Conservation (phyloP, 2,888 invertebrate genomes). For the Cantharis rustica region DNA sequence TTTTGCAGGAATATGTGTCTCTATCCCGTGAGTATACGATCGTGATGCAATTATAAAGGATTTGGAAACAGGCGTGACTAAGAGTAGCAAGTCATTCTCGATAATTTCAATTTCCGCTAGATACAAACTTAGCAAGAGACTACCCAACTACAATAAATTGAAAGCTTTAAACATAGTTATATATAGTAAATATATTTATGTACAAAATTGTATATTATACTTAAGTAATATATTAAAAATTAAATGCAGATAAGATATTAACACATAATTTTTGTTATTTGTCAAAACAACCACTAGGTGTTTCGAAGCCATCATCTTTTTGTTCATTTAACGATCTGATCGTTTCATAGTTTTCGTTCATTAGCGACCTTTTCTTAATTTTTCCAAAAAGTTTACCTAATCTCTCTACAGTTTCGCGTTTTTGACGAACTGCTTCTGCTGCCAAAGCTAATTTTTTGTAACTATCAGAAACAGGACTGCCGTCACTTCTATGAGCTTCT, state of each 20-base stretch:
- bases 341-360: conserved; percentile 3
- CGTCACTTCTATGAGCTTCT: neutral
- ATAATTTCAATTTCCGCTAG: conserved; percentile 19
- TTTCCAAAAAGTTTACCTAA: conserved; percentile 44
- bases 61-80: conserved; percentile 34
- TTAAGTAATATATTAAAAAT: neutral
- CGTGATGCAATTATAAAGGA: conserved; percentile 40
- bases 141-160: neutral
- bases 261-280: neutral
- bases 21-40: conserved; percentile 27
- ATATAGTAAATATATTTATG: conserved; percentile 2
- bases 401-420: conserved; percentile 43
- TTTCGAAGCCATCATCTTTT: conserved; percentile 39
- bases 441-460: conserved; percentile 46
- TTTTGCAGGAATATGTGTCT: conserved; percentile 20
- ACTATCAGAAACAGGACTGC: conserved; percentile 34
- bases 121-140: conserved; percentile 2
- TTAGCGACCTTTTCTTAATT: conserved; percentile 5
- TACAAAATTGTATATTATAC: neutral
- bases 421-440: conserved; percentile 40
- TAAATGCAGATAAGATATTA: neutral
- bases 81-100: conserved; percentile 35
- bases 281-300: conserved; percentile 43
- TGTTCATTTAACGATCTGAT: conserved; percentile 2
- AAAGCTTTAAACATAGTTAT: neutral